Conservation (phyloP, 2,888 invertebrate genomes). For the Lapara coniferarum region DNA sequence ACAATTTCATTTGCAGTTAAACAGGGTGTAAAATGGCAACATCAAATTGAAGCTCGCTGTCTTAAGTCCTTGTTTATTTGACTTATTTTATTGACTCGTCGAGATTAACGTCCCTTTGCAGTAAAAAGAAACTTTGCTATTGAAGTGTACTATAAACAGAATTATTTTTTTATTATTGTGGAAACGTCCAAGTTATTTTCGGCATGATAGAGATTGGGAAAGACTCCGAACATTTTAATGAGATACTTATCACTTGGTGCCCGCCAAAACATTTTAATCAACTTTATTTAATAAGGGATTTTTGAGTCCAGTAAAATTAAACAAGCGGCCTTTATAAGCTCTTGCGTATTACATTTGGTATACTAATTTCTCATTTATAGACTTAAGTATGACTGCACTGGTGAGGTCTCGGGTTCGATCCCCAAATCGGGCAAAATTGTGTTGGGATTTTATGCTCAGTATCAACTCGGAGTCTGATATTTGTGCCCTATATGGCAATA, state of each 20-base stretch:
- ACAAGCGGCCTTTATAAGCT: not conserved
- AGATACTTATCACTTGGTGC: not conserved
- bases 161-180: constrained; percentile 1
- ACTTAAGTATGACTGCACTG: too few species aligned
- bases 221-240: not conserved
- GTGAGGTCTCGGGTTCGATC: too few species aligned
- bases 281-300: not conserved
- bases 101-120: constrained; percentile 23
- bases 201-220: not conserved
- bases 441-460: too few species aligned
- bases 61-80: constrained; percentile 31
- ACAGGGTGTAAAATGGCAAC: constrained; percentile 26
- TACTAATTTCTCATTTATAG: too few species aligned
- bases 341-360: too few species aligned
- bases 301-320: not conserved
- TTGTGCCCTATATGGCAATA: too few species aligned
- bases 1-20: constrained; percentile 27
- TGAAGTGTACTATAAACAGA: constrained; percentile 7
- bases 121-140: constrained; percentile 9
- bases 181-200: not conserved
- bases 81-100: constrained; percentile 27
- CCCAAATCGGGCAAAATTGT: too few species aligned
- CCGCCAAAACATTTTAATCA: not conserved
- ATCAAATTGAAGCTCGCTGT: constrained; percentile 31
- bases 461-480: too few species aligned